Evolutionary conservation across 2,797 vertebrate species (phyloP).

Genomic region (Mormyrops attenuatus): DNA sequence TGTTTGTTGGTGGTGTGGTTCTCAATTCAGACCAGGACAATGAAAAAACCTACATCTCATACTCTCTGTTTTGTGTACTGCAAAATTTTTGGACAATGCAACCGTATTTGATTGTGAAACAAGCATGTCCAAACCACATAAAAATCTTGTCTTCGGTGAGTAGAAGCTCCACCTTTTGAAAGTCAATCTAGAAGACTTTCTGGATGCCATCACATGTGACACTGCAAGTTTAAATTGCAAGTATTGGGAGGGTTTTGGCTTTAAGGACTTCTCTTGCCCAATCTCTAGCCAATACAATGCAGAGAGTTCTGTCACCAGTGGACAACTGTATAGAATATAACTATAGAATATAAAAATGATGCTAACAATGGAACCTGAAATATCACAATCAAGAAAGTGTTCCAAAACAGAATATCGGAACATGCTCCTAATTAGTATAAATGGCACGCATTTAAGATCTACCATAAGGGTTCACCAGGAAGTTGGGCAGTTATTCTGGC

Average conservation of each 20-base stretch:
- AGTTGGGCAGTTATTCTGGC: conserved; percentile 28
- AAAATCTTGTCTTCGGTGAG: conserved; percentile 27
- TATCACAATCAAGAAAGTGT: conserved; percentile 30
- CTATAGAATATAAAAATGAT: conserved; percentile 27
- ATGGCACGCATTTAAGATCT: conserved; percentile 7
- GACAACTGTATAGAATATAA: conserved; percentile 6
- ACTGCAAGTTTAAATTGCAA: conserved; percentile 1
- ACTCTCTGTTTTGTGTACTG: conserved; percentile 29
- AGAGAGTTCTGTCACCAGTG: conserved; percentile 23
- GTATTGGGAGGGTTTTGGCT: conserved; percentile 22
- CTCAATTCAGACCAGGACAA: not conserved
- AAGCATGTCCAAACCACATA: conserved; percentile 25
- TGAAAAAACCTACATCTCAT: conserved; percentile 22
- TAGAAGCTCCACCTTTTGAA: conserved; percentile 29
- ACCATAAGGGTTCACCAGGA: conserved; percentile 32
- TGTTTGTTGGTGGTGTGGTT: not conserved
- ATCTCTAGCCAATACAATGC: conserved; percentile 18
- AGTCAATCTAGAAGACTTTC: conserved; percentile 18
- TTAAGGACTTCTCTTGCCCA: conserved; percentile 23
- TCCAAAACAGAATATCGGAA: not conserved
- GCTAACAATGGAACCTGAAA: conserved; percentile 25
- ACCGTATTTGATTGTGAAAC: conserved; percentile 17
- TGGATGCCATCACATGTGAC: conserved; percentile 21
- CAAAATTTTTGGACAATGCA: conserved; percentile 27
- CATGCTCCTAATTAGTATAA: not conserved